phyloP scores from a whole-genome alignment of 2,113 vertebrate species.

The Sebastes fasciatus region DNA sequence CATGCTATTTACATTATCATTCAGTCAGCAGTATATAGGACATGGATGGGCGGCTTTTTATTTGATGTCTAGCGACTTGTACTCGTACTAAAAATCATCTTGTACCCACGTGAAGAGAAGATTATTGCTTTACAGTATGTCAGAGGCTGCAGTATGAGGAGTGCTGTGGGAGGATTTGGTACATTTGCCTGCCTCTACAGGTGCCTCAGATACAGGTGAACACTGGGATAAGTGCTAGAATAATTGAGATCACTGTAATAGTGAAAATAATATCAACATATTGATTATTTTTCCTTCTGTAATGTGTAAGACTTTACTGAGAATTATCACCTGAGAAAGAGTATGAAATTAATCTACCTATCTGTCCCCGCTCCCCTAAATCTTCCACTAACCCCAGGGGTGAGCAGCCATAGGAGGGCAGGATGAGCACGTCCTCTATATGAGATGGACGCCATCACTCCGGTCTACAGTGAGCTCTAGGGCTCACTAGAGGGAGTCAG shows the following conservation, averaged over 20 bases:
- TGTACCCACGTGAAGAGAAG: slow-evolving; percentile 56
- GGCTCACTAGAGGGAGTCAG: slow-evolving; percentile 85
- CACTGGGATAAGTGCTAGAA: slow-evolving; percentile 28
- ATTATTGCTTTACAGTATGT: slow-evolving; percentile 64
- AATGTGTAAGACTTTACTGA: not conserved
- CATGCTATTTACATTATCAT: slow-evolving; percentile 81
- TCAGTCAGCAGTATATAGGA: slow-evolving; percentile 80
- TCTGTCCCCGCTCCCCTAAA: slow-evolving; percentile 8
- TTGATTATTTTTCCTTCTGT: not conserved
- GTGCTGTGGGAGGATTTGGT: slow-evolving; percentile 19
- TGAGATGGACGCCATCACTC: slow-evolving; percentile 72
- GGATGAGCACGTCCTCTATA: slow-evolving; percentile 54
- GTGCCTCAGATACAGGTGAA: slow-evolving; percentile 48
- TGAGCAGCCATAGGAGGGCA: slow-evolving; percentile 44
- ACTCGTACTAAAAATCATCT: slow-evolving; percentile 69
- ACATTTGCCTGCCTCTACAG: slow-evolving; percentile 46
- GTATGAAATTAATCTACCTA: slow-evolving; percentile 15
- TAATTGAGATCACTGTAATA: not conserved
- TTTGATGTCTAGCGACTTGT: slow-evolving; percentile 75
- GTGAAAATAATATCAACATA: slow-evolving; percentile 16
- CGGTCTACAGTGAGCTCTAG: slow-evolving; percentile 76
- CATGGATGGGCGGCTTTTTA: slow-evolving; percentile 73
- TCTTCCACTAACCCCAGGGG: slow-evolving; percentile 37
- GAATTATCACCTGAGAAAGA: slow-evolving; percentile 18
- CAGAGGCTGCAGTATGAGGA: slow-evolving; percentile 36